Percentiles rank a stretch among this genome's conserved stretches.
Conservation (phyloP, 2,888 invertebrate genomes). For the Nemurella pictetii region DNA sequence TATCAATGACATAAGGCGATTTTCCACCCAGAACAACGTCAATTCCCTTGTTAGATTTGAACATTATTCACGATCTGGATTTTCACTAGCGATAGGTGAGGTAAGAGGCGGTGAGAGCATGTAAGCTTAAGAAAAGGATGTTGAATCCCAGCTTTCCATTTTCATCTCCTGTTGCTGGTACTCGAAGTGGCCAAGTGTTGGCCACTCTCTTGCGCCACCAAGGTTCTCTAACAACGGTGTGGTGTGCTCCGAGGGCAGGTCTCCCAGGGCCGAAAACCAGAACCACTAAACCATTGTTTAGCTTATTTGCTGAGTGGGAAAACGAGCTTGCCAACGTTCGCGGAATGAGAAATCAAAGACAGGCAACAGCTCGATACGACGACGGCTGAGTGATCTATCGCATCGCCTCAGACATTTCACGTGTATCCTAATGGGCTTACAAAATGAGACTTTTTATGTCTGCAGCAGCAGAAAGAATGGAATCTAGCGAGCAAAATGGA, state of each 20-base stretch:
- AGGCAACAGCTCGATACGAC: constrained; percentile 15
- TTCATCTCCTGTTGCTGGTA: too few relatives aligned
- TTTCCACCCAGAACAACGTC: too few relatives aligned
- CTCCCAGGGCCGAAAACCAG: constrained; percentile 1
- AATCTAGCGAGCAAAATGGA: constrained; percentile 40
- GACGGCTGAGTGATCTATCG: constrained; percentile 38
- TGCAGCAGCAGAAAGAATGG: constrained; percentile 25
- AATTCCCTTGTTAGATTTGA: too few relatives aligned
- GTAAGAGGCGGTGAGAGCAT: too few relatives aligned
- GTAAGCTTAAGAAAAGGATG: too few relatives aligned
- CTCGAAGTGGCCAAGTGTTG: too few relatives aligned
- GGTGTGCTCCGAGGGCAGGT: background rate
- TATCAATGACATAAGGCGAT: too few relatives aligned
- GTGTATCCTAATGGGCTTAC: constrained; percentile 40
- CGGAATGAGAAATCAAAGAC: constrained; percentile 40
- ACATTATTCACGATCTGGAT: too few relatives aligned
- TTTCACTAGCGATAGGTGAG: too few relatives aligned
- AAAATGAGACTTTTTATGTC: constrained; percentile 36
- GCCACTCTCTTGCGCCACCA: too few relatives aligned
- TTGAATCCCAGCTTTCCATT: too few relatives aligned
- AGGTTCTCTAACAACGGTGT: too few relatives aligned
- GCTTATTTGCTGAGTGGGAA: constrained; percentile 15
- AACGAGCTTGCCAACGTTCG: constrained; percentile 7
- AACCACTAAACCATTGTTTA: constrained; percentile 25
- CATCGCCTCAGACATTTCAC: constrained; percentile 33